Evolutionary conservation across 2,113 vertebrate genomes (phyloP).

Genomic region (Tychaedon coryphoeus): DNA sequence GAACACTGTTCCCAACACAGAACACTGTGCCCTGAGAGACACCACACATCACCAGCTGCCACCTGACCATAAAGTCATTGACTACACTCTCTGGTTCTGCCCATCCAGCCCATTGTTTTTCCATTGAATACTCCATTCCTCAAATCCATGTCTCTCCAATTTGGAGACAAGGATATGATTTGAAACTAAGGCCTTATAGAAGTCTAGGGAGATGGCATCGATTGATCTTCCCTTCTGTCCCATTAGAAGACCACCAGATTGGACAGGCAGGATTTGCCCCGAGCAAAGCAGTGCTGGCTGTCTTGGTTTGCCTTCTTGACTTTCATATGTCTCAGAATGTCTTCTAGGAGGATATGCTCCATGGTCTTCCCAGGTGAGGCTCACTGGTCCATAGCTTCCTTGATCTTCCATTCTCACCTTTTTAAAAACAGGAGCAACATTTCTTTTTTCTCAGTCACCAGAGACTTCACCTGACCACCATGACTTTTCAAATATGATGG

Average conservation of each 20-base stretch:
- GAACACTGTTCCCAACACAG: too few relatives aligned
- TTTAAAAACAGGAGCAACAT: neutral
- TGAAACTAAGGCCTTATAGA: neutral
- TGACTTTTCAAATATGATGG: neutral
- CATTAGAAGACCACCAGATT: neutral
- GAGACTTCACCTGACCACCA: neutral
- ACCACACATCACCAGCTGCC: neutral
- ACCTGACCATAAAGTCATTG: neutral
- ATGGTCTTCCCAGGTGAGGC: neutral
- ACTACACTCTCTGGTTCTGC: neutral
- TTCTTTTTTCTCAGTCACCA: neutral
- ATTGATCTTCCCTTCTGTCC: neutral
- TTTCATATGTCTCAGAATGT: neutral
- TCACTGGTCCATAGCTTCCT: accelerated
- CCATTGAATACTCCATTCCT: neutral
- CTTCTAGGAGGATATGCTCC: neutral
- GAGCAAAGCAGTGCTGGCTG: neutral
- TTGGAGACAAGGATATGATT: neutral
- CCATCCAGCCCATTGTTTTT: neutral
- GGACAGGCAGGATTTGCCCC: neutral
- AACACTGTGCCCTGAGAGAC: too few relatives aligned
- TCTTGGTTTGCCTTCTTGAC: neutral
- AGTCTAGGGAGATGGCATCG: neutral
- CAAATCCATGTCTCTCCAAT: neutral
- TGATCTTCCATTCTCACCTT: neutral